These are phyloP conservation scores for Syngnathus floridae DNA, from an alignment of 2,113 vertebrate species.

Conservation along the genomic window DNA sequence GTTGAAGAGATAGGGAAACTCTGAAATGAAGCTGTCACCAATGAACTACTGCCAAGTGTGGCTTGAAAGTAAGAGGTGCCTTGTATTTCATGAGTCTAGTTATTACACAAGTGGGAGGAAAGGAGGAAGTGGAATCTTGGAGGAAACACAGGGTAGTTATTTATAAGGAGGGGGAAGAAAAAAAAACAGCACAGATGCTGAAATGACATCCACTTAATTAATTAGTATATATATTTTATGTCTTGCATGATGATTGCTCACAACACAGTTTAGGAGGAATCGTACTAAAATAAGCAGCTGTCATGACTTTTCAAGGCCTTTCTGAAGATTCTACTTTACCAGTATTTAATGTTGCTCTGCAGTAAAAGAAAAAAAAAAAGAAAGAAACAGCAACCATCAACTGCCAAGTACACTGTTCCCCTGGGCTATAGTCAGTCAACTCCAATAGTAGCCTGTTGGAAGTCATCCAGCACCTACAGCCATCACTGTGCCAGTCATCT, in stretches of 20 bases:
- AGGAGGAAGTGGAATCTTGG: slow-evolving; percentile 16
- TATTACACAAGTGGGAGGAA: background rate
- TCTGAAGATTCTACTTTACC: background rate
- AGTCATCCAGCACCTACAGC: slow-evolving; percentile 12
- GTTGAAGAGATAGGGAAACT: slow-evolving; percentile 1
- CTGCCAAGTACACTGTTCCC: background rate
- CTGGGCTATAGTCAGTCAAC: slow-evolving; percentile 1
- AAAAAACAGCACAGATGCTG: background rate
- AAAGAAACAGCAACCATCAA: background rate
- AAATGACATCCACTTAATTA: background rate
- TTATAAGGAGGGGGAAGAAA: background rate
- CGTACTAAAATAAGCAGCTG: background rate
- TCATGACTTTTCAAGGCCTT: background rate
- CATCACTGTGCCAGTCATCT: slow-evolving; percentile 11
- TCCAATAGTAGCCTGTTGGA: slow-evolving; percentile 3
- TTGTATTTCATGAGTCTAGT: slow-evolving; percentile 1
- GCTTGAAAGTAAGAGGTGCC: slow-evolving; percentile 7
- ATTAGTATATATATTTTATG: background rate
- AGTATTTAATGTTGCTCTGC: background rate
- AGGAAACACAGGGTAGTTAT: background rate
- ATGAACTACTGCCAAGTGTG: slow-evolving; percentile 15
- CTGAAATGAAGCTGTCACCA: slow-evolving; percentile 20
- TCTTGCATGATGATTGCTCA: background rate
- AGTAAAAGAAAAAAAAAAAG: background rate
- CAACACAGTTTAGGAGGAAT: background rate